Evolutionary conservation across 2,797 vertebrate genomes (phyloP), one percentile per base, ranked within the genome.

Genomic region (Acanthornis magna): DNA sequence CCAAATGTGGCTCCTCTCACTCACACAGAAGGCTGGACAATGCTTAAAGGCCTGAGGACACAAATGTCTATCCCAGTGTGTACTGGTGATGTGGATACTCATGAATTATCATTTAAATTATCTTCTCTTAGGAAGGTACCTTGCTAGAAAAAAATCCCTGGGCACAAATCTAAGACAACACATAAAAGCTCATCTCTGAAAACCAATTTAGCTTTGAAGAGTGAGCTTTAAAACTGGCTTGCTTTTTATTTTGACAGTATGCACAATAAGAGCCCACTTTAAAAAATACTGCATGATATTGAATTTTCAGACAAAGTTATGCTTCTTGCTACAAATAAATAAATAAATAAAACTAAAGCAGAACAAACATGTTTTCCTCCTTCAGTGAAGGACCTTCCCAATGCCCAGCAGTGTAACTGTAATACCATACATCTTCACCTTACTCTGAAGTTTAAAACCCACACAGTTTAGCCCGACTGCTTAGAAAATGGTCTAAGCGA

Each of bases 361-460:
- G 30, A 70, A 61, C 21, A 53, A 88, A 72, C 11, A 34, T 19
- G 34, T 58, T 77, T 86, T 74, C 50, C 23, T 89, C 16, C 54
- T 92, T 77, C 91, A 86, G 55, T 82, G 75, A 88, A 89, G 85
- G 91, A 67, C 12, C 40, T 78, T 88, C 72, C 38, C 66, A 40
- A 42, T 21, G 50, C 72, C 66, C 60, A 57, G 17, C 19, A 71
- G 32, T 47, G 29, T 22, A 85, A 70, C 34, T 71, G n/a, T 40
- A 77, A 91, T 92, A 15, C 58, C 65, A 73, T 65, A 18, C 14
- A 65, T 55, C 47, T 80, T 93, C 63, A 47, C 89, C 95, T 96
- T 60, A 54, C 84, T 96, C 81, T 87, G 77, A 88, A 80, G 77
- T 88, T 93, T 93, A 95, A 97, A 87, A 66, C 18, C 32, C 58